Percentiles rank a stretch among this genome's conserved stretches.
Conservation (phyloP, 2,888 invertebrate genomes). For the Nemotelus nigrinus region DNA sequence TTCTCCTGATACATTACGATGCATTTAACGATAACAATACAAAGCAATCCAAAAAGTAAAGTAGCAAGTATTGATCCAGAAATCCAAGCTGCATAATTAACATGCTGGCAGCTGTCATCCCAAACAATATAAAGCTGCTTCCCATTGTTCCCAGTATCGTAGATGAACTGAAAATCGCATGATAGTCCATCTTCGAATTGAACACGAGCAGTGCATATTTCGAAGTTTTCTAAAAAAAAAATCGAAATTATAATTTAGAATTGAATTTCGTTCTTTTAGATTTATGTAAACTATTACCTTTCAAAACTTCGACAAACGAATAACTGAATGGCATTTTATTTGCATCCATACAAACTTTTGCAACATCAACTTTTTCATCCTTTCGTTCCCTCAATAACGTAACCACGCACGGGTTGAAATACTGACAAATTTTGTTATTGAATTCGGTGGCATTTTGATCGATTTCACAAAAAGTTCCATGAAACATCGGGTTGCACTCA, state of each 20-base stretch:
- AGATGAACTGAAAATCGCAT: constrained; percentile 61
- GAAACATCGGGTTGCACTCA: constrained; percentile 56
- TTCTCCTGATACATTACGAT: constrained; percentile 67
- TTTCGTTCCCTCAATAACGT: constrained; percentile 59
- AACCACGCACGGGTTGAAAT: constrained; percentile 61
- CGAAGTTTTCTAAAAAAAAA: constrained; percentile 52
- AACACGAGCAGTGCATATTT: constrained; percentile 58
- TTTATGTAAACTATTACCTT: constrained; percentile 51
- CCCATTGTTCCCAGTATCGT: constrained; percentile 54
- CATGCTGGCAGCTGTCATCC: constrained; percentile 56
- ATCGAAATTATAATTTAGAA: neutral
- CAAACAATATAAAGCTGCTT: constrained; percentile 57
- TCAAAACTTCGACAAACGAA: constrained; percentile 55
- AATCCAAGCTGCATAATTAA: constrained; percentile 55
- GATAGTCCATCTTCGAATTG: constrained; percentile 57
- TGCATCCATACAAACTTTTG: constrained; percentile 57
- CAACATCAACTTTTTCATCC: constrained; percentile 54
- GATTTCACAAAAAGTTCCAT: constrained; percentile 61
- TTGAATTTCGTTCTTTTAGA: neutral
- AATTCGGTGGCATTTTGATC: constrained; percentile 54
- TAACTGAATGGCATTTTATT: constrained; percentile 56
- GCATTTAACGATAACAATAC: constrained; percentile 64
- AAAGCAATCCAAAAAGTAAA: constrained; percentile 65
- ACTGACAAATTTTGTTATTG: constrained; percentile 60
- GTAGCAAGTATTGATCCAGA: constrained; percentile 66